Evolutionary conservation across 2,113 vertebrate genomes (phyloP).

Genomic region (Halichoeres trimaculatus): DNA sequence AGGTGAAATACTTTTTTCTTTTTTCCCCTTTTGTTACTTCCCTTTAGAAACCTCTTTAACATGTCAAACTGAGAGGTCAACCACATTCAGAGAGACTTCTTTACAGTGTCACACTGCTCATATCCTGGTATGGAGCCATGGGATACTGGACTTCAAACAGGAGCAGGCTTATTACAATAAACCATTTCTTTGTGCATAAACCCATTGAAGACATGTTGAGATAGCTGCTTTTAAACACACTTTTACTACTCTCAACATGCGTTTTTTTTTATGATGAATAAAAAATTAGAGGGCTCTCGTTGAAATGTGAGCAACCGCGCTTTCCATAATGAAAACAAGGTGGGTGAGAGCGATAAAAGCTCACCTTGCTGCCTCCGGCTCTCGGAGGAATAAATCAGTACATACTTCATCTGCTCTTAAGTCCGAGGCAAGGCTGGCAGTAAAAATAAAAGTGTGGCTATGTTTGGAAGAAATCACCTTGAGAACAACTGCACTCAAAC

Average conservation of each 20-base stretch:
- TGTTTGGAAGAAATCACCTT: conserved; percentile 29
- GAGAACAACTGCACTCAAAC: conserved; percentile 16
- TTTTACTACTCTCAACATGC: conserved; percentile 45
- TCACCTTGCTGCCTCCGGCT: conserved; percentile 33
- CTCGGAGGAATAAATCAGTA: conserved; percentile 12
- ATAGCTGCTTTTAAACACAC: conserved; percentile 51
- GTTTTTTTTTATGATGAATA: conserved; percentile 37
- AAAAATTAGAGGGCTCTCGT: conserved; percentile 18
- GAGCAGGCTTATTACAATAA: conserved; percentile 33
- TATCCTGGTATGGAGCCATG: conserved; percentile 16
- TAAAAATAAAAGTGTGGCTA: conserved; percentile 32
- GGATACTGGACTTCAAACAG: conserved; percentile 39
- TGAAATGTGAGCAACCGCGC: conserved; percentile 28
- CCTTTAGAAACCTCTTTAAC: conserved; percentile 8
- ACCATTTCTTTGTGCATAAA: conserved; percentile 41
- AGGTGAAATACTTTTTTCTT: conserved; percentile 19
- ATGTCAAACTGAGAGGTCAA: conserved; percentile 41
- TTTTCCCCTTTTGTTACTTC: not conserved
- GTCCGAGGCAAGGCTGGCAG: conserved; percentile 5
- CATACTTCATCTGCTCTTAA: conserved; percentile 10
- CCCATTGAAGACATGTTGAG: conserved; percentile 36
- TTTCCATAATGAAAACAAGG: conserved; percentile 68
- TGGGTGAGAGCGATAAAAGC: conserved; percentile 41
- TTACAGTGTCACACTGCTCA: conserved; percentile 1
- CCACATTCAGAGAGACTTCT: not conserved